Evolutionary conservation across 1,140 invertebrate genomes (phyloP), one percentile per base, ranked within the genome.

Genomic region (Drosophila serrata): DNA sequence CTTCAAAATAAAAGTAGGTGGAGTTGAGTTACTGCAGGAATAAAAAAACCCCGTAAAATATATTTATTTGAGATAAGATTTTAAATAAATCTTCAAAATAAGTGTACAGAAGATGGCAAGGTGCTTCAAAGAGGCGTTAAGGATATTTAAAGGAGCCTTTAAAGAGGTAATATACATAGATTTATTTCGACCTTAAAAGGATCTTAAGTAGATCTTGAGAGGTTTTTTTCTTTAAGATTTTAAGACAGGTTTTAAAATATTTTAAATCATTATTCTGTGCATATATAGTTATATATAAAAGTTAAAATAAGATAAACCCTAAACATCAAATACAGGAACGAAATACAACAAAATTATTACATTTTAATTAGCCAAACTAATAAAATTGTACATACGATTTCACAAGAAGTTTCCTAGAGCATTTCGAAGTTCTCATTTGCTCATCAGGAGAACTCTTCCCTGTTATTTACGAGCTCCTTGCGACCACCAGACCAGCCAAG

Each of bases 401-500:
- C 13, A 49, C 8, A 29, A 1, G 13, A 2, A 48, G 4, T 22
- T 51, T n/a, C 6, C 15, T 27, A 69, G 49, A 33, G 37, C 17
- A 53, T 64, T 27, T n/a, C 4, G 15, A 4, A 43, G 37, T 19
- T 19, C n/a, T 15, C 64, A 6, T 33, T 15, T 3, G 6, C 11
- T 15, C 11, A 13, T 6, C 5, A 22, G 1, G 4, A 3, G 15
- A 55, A 55, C 19, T 55, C 51, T 37, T 12, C 12, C n/a, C n/a
- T 8, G 37, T 24, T 37, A 24, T 22, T 17, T 29, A 22, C 39
- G 37, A 24, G 12, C 22, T 56, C 24, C 13, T 39, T 17, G 51
- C 49, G 24, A 31, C 35, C 27, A 39, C 35, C 49, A 40, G 51
- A 19, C 17, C 12, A 22, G 49, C 46, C 45, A 45, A 53, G 46